Evolutionary conservation across 2,888 invertebrate genomes (phyloP).

Genomic region (Agrilus mali): DNA sequence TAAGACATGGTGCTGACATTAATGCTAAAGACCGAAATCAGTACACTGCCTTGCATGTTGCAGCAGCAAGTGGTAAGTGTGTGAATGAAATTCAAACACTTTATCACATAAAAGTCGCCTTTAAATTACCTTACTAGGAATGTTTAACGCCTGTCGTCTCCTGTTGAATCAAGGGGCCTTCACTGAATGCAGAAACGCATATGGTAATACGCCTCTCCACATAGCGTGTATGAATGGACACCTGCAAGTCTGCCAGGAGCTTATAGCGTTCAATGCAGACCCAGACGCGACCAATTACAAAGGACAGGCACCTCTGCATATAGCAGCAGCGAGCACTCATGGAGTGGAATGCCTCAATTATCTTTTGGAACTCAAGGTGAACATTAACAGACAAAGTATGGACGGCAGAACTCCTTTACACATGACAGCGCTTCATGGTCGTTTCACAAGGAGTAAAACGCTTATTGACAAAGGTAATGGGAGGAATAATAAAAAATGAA

Average conservation of each 20-base stretch:
- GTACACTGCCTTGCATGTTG: conserved; percentile 50
- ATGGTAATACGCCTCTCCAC: conserved; percentile 47
- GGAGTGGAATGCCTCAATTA: conserved; percentile 47
- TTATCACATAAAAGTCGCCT: neutral
- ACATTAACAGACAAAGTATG: conserved; percentile 41
- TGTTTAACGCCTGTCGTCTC: conserved; percentile 22
- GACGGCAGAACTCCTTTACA: conserved; percentile 50
- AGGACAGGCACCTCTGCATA: conserved; percentile 47
- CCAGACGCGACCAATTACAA: conserved; percentile 41
- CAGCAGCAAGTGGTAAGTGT: conserved; percentile 42
- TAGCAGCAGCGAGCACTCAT: conserved; percentile 46
- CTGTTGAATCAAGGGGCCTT: conserved; percentile 43
- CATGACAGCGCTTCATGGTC: conserved; percentile 53
- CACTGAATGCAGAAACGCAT: conserved; percentile 41
- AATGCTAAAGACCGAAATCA: conserved; percentile 36
- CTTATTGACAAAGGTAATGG: conserved; percentile 39
- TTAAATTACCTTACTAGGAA: conserved; percentile 15
- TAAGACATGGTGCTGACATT: conserved; percentile 35
- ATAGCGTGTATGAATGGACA: conserved; percentile 50
- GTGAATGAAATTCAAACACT: conserved; percentile 8
- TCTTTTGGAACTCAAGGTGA: conserved; percentile 39
- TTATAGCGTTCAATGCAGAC: conserved; percentile 38
- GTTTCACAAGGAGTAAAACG: conserved; percentile 47
- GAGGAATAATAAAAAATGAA: neutral
- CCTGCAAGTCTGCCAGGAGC: conserved; percentile 38